phyloP scores from a whole-genome alignment of 2,113 vertebrate genomes.

The Hippocampus zosterae region DNA sequence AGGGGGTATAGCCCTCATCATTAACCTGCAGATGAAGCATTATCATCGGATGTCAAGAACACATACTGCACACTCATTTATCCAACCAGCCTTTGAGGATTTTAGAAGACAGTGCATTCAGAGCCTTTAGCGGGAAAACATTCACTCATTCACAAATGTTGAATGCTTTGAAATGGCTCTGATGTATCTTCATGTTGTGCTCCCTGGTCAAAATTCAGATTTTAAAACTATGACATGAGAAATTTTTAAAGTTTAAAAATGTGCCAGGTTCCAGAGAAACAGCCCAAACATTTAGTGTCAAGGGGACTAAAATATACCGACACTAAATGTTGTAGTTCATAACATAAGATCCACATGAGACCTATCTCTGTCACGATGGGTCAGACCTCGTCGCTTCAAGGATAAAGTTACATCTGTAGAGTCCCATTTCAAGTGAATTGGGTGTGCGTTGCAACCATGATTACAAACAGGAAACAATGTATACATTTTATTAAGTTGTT shows the following conservation, averaged over 20 bases:
- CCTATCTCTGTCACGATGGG: not conserved
- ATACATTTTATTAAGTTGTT: not conserved
- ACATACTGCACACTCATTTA: not conserved
- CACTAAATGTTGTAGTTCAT: not conserved
- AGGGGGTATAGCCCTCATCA: conserved; percentile 96
- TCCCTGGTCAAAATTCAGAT: not conserved
- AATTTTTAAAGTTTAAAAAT: not conserved
- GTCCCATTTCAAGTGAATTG: not conserved
- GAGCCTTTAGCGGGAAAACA: not conserved
- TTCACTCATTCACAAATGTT: not conserved
- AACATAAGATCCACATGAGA: not conserved
- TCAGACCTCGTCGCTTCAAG: not conserved
- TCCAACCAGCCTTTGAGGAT: not conserved
- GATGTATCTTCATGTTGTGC: not conserved
- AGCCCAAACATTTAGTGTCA: too few relatives aligned
- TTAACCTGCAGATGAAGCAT: conserved; percentile 73
- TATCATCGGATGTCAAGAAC: not conserved
- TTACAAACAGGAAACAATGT: not conserved
- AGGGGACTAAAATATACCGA: too few relatives aligned
- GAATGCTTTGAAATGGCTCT: not conserved
- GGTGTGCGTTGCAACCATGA: not conserved
- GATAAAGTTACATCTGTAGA: not conserved
- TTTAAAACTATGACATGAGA: not conserved
- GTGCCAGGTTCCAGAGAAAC: not conserved
- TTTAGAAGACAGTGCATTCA: not conserved